phyloP scores from a whole-genome alignment of 2,888 invertebrate species.

The Lycia hirtaria region DNA sequence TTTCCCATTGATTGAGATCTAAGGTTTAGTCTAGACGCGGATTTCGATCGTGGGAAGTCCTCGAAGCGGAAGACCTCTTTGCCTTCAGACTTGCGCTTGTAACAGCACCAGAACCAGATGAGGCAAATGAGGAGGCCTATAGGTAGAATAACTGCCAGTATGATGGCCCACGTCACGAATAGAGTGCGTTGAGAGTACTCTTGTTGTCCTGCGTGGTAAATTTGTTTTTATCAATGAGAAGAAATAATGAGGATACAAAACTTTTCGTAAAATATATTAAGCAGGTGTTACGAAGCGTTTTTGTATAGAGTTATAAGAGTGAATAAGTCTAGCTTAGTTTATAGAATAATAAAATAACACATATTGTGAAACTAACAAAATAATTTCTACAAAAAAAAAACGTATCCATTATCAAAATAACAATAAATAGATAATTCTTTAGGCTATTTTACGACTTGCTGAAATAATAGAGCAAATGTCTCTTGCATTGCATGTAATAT shows the following conservation, averaged over 20 bases:
- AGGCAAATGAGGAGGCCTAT: conserved; percentile 86
- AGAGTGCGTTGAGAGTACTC: conserved; percentile 89
- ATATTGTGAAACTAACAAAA: no score
- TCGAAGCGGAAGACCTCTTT: conserved; percentile 84
- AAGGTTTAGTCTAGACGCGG: conserved; percentile 85
- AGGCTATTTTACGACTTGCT: no score
- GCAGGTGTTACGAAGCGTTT: no score
- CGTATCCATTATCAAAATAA: no score
- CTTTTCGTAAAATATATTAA: not conserved
- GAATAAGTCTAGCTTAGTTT: no score
- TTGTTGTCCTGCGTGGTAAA: conserved; percentile 85
- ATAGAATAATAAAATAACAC: no score
- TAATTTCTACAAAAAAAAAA: no score
- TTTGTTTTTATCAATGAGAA: not conserved
- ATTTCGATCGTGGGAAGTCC: conserved; percentile 84
- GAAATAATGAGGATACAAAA: not conserved
- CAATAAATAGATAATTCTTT: no score
- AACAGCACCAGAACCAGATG: conserved; percentile 87
- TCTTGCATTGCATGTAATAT: no score
- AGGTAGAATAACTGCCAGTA: conserved; percentile 90
- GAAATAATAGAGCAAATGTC: no score
- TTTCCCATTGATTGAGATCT: conserved; percentile 82
- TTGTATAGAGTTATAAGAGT: no score
- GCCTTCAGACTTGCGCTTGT: conserved; percentile 85
- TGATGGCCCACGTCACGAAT: conserved; percentile 90